A percentile compares a stretch with the other conserved stretches of the same genome.
These are phyloP conservation scores for Meles meles DNA, from an alignment of 2,113 vertebrate species.

Conservation along the genomic window DNA sequence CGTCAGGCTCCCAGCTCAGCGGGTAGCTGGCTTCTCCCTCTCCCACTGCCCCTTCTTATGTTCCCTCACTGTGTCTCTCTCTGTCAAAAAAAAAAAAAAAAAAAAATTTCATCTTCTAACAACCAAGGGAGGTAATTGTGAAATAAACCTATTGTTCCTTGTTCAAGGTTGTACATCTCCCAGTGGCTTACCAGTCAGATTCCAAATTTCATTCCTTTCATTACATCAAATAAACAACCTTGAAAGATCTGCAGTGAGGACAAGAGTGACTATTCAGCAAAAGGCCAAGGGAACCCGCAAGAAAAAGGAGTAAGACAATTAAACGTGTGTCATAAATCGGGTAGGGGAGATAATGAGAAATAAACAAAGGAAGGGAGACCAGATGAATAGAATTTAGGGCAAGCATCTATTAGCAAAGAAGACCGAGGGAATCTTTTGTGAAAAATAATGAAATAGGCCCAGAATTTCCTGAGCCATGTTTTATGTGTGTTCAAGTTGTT, in stretches of 20 bases:
- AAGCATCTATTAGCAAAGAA: not conserved
- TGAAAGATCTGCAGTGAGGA: constrained; percentile 28
- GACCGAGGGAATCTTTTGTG: not conserved
- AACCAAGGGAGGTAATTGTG: not conserved
- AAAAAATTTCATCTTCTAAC: not conserved
- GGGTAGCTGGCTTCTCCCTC: too few relatives aligned
- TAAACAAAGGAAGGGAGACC: not conserved
- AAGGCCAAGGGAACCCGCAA: not conserved
- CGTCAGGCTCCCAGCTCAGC: too few relatives aligned
- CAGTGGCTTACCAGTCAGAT: not conserved
- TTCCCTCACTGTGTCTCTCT: too few relatives aligned
- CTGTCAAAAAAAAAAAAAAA: too few relatives aligned
- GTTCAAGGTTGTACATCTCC: not conserved
- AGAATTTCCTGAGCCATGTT: not conserved
- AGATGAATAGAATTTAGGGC: not conserved
- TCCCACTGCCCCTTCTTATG: too few relatives aligned
- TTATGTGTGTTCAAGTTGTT: not conserved
- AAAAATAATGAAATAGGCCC: not conserved
- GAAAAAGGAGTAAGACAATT: not conserved
- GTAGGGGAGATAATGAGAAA: not conserved
- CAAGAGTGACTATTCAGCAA: not conserved
- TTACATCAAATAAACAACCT: constrained; percentile 34
- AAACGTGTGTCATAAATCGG: not conserved
- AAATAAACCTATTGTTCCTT: not conserved
- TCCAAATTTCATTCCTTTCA: not conserved